These are phyloP conservation scores for Andrena hattorfiana DNA, from an alignment of 2,888 invertebrate species.

Conservation along the genomic window DNA sequence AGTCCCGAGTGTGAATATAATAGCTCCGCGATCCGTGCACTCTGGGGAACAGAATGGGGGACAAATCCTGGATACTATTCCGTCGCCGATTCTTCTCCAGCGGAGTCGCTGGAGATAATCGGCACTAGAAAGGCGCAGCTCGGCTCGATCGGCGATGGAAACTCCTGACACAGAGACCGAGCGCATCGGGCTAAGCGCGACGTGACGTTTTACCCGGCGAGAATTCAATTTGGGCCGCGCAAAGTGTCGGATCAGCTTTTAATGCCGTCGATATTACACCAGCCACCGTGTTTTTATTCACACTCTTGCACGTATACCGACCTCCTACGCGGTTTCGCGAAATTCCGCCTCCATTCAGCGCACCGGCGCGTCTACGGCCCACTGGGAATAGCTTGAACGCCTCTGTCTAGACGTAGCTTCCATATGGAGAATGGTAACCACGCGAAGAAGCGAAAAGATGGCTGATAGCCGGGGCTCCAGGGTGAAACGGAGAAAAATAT, in stretches of 20 bases:
- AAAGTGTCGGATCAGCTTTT: conserved; percentile 79
- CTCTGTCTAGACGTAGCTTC: conserved; percentile 48
- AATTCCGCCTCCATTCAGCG: conserved; percentile 23
- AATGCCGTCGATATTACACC: conserved; percentile 75
- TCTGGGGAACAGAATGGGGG: neutral
- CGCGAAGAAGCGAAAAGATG: conserved; percentile 35
- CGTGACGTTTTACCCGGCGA: conserved; percentile 75
- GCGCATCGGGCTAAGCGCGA: conserved; percentile 76
- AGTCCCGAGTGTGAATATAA: neutral
- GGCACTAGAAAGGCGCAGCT: neutral
- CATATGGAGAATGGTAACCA: conserved; percentile 35
- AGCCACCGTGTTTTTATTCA: conserved; percentile 11
- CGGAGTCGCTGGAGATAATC: neutral
- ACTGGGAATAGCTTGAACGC: neutral
- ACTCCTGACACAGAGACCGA: conserved; percentile 3
- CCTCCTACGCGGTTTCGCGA: conserved; percentile 16
- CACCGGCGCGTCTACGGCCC: neutral
- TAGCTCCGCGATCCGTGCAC: neutral
- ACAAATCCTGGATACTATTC: neutral
- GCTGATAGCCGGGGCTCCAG: conserved; percentile 61
- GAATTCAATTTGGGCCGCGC: conserved; percentile 76
- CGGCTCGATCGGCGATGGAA: conserved; percentile 6
- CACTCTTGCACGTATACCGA: neutral
- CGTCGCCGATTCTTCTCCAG: neutral
- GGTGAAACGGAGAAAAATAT: conserved; percentile 75